Evolutionary conservation across 2,113 vertebrate genomes (phyloP), one percentile per base, ranked within the genome.

Genomic region (Malaclemys terrapin): DNA sequence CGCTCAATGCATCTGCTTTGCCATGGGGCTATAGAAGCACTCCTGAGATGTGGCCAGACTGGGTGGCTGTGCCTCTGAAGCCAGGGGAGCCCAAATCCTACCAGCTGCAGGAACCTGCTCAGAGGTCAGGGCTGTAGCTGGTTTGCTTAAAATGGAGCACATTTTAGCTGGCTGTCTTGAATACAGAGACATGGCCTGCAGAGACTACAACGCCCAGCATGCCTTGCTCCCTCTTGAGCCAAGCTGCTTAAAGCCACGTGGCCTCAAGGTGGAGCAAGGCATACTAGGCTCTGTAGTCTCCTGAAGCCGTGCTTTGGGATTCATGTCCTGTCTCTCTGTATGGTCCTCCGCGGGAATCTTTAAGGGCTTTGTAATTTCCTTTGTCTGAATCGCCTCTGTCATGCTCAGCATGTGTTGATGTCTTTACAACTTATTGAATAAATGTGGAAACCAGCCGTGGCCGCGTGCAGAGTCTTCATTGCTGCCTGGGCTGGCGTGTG

Each of bases 351-450:
- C 35, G 82, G 81, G 50, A 31, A 78, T 45, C 82, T 54, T n/a
- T 22, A 84, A 62, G 54, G 82, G 69, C 69, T 84, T 59, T 52
- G 82, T 50, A 35, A 42, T 59, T 52, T 42, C 54, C 35, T 90
- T 62, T 52, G 69, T 90, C 38, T 84, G 31, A 76, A 25, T 31
- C 10, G 80, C 50, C 50, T 47, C 56, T 65, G 72, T 83, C 88
- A 82, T 83, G 69, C 65, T 78, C 69, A 35, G 89, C 89, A 90
- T 83, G 81, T 90, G 82, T 62, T 79, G 81, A 59, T 90, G 82
- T 90, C 89, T 83, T 83, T 79, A 52, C 72, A 84, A 59, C 78
- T 79, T 84, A 90, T 42, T 57, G 54, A 90, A 82, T 90, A 90
- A 90, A 84, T 45, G 82, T 90, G 89, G 81, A 78, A 78, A 50